Conservation (phyloP, 37 sponge, comb jelly and placozoan genomes). For the Hormiphora californensis region DNA sequence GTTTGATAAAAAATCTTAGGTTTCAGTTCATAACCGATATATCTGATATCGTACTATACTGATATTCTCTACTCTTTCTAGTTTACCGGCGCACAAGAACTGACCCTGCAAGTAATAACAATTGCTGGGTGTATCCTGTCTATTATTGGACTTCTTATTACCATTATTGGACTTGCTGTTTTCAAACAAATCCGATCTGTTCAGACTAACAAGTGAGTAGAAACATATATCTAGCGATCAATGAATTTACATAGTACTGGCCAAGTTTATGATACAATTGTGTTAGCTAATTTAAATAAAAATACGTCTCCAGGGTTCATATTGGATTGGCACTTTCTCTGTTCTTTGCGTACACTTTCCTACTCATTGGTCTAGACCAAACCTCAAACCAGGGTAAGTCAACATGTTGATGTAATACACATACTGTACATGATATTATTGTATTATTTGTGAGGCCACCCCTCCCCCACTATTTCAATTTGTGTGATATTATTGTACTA, state of each 20-base stretch:
- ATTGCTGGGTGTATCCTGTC: background rate
- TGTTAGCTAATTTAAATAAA: no score
- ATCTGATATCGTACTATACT: background rate
- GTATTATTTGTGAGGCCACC: background rate
- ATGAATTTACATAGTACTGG: no score
- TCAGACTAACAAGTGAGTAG: background rate
- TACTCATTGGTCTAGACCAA: background rate
- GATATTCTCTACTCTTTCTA: background rate
- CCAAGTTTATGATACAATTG: no score
- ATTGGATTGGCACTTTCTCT: background rate
- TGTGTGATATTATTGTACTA: background rate
- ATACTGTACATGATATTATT: background rate
- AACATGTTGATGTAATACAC: no score
- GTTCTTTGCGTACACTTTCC: background rate
- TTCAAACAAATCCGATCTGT: conserved; percentile 12
- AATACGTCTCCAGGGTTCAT: no score
- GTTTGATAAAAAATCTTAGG: no score
- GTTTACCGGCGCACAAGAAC: background rate
- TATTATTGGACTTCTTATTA: background rate
- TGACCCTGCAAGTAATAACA: background rate
- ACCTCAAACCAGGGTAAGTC: background rate
- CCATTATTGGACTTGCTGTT: conserved; percentile 20
- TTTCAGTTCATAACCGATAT: no score
- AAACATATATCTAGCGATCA: no score
- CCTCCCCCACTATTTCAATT: background rate